A percentile compares a stretch with the other conserved stretches of the same genome.
Evolutionary conservation across 1,140 invertebrate genomes (phyloP).

Genomic region (Drosophila mauritiana): DNA sequence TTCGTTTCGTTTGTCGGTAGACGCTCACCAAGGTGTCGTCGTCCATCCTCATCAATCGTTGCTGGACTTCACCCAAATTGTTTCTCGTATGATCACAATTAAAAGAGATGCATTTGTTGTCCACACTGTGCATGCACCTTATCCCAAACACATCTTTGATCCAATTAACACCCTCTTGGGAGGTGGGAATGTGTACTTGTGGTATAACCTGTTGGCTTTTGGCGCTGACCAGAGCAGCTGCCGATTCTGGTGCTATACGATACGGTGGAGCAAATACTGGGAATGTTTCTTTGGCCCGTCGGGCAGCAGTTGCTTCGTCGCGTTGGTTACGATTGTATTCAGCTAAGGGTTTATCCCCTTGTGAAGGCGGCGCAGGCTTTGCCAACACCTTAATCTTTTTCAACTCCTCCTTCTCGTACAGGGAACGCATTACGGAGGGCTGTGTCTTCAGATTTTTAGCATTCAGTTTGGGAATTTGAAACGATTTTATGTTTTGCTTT

Average conservation of each 20-base stretch:
- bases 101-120: constrained; percentile 2
- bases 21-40: neutral
- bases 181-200: no score
- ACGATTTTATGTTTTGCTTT: neutral
- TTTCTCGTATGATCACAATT: constrained; percentile 42
- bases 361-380: neutral
- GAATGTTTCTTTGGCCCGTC: neutral
- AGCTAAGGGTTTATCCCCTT: neutral
- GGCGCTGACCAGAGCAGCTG: neutral
- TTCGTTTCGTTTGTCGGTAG: constrained; percentile 13
- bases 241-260: neutral
- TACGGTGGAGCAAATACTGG: constrained; percentile 44
- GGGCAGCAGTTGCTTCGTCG: neutral
- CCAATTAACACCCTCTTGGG: neutral
- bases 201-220: neutral
- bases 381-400: no score
- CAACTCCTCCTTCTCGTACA: constrained; percentile 1
- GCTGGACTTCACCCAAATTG: constrained; percentile 21
- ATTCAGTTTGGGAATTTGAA: neutral
- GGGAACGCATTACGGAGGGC: constrained; percentile 3
- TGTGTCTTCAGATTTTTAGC: neutral
- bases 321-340: neutral
- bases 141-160: constrained; percentile 32
- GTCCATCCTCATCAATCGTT: constrained; percentile 11
- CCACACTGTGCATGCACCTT: constrained; percentile 39